Conservation (phyloP, 2,888 invertebrate genomes). For the Zygothrica quintamaculata region DNA sequence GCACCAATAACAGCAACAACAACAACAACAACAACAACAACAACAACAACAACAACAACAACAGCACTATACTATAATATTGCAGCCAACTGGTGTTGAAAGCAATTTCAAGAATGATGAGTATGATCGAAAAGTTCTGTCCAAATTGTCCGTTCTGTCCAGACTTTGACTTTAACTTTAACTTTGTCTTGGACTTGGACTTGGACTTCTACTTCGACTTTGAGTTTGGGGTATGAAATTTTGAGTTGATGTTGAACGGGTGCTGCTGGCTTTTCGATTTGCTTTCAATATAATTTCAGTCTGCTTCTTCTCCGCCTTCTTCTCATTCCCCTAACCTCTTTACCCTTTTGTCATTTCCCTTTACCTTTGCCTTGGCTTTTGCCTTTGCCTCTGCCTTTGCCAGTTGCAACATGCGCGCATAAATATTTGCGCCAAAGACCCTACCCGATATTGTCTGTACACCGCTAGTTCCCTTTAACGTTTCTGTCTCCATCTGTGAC, state of each 20-base stretch:
- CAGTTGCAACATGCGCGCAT: slow-evolving; percentile 52
- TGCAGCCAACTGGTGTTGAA: slow-evolving; percentile 81
- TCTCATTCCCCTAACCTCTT: too few species aligned
- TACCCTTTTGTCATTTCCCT: background rate
- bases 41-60: slow-evolving; percentile 11
- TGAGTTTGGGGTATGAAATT: too few species aligned
- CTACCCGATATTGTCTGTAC: slow-evolving; percentile 46
- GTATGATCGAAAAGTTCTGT: slow-evolving; percentile 79
- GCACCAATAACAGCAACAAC: slow-evolving; percentile 3
- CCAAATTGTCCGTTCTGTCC: slow-evolving; percentile 4
- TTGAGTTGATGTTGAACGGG: slow-evolving; percentile 21
- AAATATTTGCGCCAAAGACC: slow-evolving; percentile 60
- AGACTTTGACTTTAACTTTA: background rate
- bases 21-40: slow-evolving; percentile 12
- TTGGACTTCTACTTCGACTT: slow-evolving; percentile 9
- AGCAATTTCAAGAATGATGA: slow-evolving; percentile 84
- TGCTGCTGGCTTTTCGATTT: slow-evolving; percentile 74
- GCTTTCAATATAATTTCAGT: slow-evolving; percentile 75
- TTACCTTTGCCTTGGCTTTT: slow-evolving; percentile 9
- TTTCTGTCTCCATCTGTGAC: too few species aligned
- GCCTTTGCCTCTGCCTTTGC: slow-evolving; percentile 1
- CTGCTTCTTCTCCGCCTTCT: slow-evolving; percentile 18
- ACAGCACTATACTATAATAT: slow-evolving; percentile 10
- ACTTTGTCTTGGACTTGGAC: slow-evolving; percentile 7
- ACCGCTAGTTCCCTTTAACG: slow-evolving; percentile 5